phyloP scores from a whole-genome alignment of 2,888 invertebrate species.

The Eupithecia pulchellata region DNA sequence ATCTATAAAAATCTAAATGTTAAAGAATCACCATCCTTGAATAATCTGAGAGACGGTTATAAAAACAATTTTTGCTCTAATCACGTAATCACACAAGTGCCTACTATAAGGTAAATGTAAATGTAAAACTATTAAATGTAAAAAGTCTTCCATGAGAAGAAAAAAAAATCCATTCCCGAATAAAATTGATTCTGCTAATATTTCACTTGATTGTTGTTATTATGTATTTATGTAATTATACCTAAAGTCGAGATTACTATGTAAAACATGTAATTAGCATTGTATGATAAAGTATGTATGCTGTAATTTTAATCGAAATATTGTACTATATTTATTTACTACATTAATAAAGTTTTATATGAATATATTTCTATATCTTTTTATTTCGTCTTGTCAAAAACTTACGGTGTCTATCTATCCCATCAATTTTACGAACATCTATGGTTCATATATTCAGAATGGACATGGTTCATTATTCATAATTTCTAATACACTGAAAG shows the following conservation, averaged over 20 bases:
- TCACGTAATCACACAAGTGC: slow-evolving; percentile 32
- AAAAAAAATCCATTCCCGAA: background rate
- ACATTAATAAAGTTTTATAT: slow-evolving; percentile 67
- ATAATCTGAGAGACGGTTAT: background rate
- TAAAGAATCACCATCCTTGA: background rate
- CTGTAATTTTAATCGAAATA: slow-evolving; percentile 52
- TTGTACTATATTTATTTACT: slow-evolving; percentile 61
- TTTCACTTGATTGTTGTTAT: background rate
- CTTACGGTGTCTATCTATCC: no score
- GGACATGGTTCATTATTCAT: no score
- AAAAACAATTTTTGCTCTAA: slow-evolving; percentile 1
- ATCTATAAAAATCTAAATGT: background rate
- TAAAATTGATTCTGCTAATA: background rate
- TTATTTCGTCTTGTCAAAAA: background rate
- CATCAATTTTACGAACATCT: no score
- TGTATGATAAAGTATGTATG: slow-evolving; percentile 35
- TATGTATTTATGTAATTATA: background rate
- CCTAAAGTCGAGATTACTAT: slow-evolving; percentile 9
- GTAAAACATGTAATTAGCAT: slow-evolving; percentile 10
- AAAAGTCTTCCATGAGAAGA: slow-evolving; percentile 28
- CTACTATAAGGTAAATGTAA: slow-evolving; percentile 15
- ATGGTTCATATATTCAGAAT: no score
- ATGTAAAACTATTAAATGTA: background rate
- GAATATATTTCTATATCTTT: slow-evolving; percentile 43
- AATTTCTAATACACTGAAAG: no score